Evolutionary conservation across 2,888 invertebrate species (phyloP).

Genomic region (Macrophya annulata): DNA sequence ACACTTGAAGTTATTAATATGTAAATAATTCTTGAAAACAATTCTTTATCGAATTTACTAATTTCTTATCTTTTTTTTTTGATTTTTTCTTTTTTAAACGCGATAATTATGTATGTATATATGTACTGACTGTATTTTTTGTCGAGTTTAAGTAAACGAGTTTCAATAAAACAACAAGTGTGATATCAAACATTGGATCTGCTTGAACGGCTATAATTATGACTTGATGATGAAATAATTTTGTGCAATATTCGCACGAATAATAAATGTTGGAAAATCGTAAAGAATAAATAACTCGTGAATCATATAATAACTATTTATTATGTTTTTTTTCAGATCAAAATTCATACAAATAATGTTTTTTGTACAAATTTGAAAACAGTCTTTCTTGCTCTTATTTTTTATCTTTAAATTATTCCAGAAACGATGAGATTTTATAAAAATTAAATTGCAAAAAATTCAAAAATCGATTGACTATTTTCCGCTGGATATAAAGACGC

Average conservation of each 20-base stretch:
- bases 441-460: not conserved
- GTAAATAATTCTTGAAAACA: too few relatives aligned
- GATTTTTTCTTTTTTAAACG: not conserved
- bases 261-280: not conserved
- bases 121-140: not conserved
- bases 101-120: not conserved
- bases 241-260: not conserved
- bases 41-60: not conserved
- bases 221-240: not conserved
- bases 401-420: too few relatives aligned
- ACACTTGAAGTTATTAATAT: too few relatives aligned
- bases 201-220: not conserved
- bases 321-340: not conserved
- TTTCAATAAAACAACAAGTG: not conserved
- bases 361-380: not conserved
- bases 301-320: not conserved
- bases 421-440: too few relatives aligned
- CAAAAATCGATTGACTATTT: not conserved
- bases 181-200: not conserved
- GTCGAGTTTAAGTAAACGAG: not conserved
- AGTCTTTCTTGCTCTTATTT: not conserved
- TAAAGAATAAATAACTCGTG: not conserved
- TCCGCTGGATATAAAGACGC: not conserved
- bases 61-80: not conserved
- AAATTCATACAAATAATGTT: not conserved